A percentile compares a stretch with the other conserved stretches of the same genome.
Conservation (phyloP, 2,888 invertebrate species). For the Ommatoiulus sabulosus region DNA sequence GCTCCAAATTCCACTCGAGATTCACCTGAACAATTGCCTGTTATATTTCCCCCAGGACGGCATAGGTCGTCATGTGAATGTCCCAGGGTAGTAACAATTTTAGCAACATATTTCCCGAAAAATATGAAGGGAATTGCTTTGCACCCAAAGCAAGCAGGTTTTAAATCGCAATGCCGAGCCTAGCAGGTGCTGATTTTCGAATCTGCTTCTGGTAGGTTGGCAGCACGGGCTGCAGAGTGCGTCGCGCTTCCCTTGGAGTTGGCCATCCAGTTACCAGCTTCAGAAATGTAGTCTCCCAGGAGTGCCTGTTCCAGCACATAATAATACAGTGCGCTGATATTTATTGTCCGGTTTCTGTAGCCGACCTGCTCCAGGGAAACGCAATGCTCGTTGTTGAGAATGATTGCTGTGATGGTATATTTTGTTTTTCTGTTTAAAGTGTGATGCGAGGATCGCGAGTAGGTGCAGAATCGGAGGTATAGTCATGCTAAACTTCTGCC, state of each 20-base stretch:
- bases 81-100: too few species aligned
- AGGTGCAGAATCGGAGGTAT: not conserved
- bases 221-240: too few species aligned
- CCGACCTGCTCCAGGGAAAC: not conserved
- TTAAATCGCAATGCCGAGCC: not conserved
- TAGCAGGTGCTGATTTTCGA: not conserved
- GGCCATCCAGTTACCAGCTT: not conserved
- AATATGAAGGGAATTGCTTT: too few species aligned
- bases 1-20: not conserved
- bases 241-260: too few species aligned
- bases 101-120: too few species aligned
- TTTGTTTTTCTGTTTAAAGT: not conserved
- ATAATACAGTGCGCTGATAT: not conserved
- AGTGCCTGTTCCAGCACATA: not conserved
- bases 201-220: not conserved
- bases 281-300: not conserved
- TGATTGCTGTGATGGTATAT: constrained; percentile 17
- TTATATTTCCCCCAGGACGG: too few species aligned
- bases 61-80: too few species aligned
- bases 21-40: not conserved
- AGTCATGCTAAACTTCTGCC: not conserved
- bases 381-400: not conserved
- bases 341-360: not conserved
- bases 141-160: not conserved
- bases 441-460: not conserved